A percentile compares a stretch with the other conserved stretches of the same genome.
Conservation (phyloP, 2,113 vertebrate species). For the Poeciliopsis prolifica region DNA sequence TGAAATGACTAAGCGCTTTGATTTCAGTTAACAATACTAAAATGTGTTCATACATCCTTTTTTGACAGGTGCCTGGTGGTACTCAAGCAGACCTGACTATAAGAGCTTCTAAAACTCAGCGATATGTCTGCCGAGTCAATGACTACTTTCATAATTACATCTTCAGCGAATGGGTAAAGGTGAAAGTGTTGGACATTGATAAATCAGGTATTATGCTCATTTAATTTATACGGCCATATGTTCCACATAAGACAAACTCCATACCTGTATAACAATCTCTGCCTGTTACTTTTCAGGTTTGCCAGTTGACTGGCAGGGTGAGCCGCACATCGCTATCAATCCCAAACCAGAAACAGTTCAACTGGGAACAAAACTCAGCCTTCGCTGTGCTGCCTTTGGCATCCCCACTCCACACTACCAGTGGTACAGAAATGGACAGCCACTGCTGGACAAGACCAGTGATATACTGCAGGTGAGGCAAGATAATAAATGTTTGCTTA, state of each 20-base stretch:
- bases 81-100: conserved; percentile 78
- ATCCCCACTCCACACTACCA: conserved; percentile 84
- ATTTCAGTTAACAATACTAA: too few species aligned
- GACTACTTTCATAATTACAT: conserved; percentile 71
- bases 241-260: background rate
- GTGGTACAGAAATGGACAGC: conserved; percentile 86
- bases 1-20: background rate
- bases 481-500: background rate
- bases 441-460: conserved; percentile 67
- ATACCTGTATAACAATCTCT: background rate
- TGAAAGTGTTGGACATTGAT: conserved; percentile 78
- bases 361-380: conserved; percentile 60
- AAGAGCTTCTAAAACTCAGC: conserved; percentile 71
- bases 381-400: conserved; percentile 83
- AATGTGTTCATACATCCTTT: background rate
- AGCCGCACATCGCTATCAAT: conserved; percentile 78
- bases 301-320: conserved; percentile 79
- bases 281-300: conserved; percentile 56
- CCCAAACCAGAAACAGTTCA: conserved; percentile 72
- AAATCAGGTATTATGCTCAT: conserved; percentile 64
- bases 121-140: conserved; percentile 84
- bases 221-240: background rate
- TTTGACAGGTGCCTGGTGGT: conserved; percentile 71
- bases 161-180: conserved; percentile 86
- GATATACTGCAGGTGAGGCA: conserved; percentile 78